Evolutionary conservation across 2,888 invertebrate genomes (phyloP).

Genomic region (Dione juno): DNA sequence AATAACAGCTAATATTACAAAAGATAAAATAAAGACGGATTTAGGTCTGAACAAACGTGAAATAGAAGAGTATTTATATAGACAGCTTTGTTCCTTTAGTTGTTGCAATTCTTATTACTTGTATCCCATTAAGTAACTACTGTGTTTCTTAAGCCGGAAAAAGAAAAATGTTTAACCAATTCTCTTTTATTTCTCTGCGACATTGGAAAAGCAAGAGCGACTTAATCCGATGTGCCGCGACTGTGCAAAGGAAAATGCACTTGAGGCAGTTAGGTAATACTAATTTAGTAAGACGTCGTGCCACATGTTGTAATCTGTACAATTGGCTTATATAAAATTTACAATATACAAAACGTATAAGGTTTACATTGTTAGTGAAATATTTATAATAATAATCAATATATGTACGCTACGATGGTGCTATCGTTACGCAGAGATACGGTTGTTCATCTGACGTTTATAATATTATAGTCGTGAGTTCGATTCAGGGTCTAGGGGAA

Average conservation of each 20-base stretch:
- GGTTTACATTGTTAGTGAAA: background rate
- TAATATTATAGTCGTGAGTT: too few relatives aligned
- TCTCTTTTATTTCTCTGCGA: constrained; percentile 57
- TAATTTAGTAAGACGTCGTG: constrained; percentile 45
- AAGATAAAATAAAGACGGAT: constrained; percentile 6
- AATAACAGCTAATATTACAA: background rate
- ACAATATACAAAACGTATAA: background rate
- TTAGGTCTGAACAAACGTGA: constrained; percentile 22
- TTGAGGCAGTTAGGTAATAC: constrained; percentile 45
- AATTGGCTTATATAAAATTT: background rate
- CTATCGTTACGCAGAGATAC: too few relatives aligned
- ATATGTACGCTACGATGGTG: too few relatives aligned
- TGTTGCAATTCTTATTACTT: constrained; percentile 34
- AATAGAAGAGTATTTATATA: constrained; percentile 24
- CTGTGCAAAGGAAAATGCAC: constrained; percentile 52
- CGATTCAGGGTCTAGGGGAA: too few relatives aligned
- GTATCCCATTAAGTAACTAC: constrained; percentile 41
- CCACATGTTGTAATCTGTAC: constrained; percentile 36
- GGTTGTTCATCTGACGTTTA: too few relatives aligned
- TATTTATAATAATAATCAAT: background rate
- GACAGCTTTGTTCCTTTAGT: constrained; percentile 17
- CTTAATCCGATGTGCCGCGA: constrained; percentile 60
- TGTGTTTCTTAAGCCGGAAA: constrained; percentile 36
- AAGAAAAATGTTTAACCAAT: constrained; percentile 59
- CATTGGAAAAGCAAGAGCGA: constrained; percentile 53